Evolutionary conservation across 1,140 invertebrate species (phyloP).

Genomic region (Aphidius ervi): DNA sequence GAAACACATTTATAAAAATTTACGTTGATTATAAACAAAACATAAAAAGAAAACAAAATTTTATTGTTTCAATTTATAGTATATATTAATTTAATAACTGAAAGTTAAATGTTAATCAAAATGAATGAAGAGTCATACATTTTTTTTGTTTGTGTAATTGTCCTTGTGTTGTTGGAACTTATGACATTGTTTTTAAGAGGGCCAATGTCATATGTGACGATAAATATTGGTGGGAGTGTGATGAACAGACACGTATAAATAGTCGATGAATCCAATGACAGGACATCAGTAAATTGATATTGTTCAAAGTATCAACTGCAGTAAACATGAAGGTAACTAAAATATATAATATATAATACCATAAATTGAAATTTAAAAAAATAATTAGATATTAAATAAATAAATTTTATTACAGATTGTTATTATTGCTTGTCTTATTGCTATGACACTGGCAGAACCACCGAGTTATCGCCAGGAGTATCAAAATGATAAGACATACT

Average conservation of each 20-base stretch:
- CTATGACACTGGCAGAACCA: constrained; percentile 40
- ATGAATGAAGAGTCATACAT: constrained; percentile 32
- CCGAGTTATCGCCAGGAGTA: constrained; percentile 34
- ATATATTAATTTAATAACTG: too few relatives aligned
- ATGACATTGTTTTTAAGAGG: constrained; percentile 43
- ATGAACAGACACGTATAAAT: constrained; percentile 40
- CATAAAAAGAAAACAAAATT: too few relatives aligned
- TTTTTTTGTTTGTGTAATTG: too few relatives aligned
- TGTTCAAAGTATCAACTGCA: constrained; percentile 23
- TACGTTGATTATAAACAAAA: too few relatives aligned
- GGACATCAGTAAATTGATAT: constrained; percentile 45
- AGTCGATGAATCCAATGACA: constrained; percentile 35
- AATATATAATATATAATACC: neutral
- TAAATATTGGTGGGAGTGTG: constrained; percentile 4
- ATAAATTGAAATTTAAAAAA: neutral
- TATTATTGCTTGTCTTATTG: constrained; percentile 34
- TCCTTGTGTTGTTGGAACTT: constrained; percentile 27
- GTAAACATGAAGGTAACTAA: constrained; percentile 47
- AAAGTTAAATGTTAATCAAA: too few relatives aligned
- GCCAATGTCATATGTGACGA: constrained; percentile 47
- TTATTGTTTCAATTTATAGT: too few relatives aligned
- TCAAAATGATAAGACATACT: constrained; percentile 35
- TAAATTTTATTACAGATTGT: constrained; percentile 33
- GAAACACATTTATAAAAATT: too few relatives aligned
- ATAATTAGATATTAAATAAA: neutral